These are phyloP conservation scores for Poeciliopsis paucimaculata DNA, from an alignment of 2,797 vertebrate species.

Conservation along the genomic window DNA sequence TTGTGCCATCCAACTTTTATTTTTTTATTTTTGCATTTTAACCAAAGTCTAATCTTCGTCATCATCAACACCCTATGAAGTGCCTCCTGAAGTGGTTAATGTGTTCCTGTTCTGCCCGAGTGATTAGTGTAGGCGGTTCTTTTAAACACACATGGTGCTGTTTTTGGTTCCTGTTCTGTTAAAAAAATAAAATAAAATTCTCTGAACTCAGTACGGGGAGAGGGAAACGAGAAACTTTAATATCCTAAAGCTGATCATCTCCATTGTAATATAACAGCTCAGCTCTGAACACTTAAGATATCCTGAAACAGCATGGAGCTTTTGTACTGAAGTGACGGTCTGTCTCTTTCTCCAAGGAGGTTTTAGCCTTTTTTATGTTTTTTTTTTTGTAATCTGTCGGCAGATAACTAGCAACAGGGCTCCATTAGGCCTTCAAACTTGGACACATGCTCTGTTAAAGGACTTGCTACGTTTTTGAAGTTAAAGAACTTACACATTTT, in stretches of 20 bases:
- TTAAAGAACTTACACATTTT: not conserved
- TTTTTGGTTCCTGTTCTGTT: constrained; percentile 48
- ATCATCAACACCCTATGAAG: constrained; percentile 65
- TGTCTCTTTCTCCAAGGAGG: constrained; percentile 25
- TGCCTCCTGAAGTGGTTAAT: constrained; percentile 69
- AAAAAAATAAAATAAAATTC: not conserved
- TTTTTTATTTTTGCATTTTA: constrained; percentile 36
- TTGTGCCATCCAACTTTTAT: constrained; percentile 19
- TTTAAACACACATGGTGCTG: constrained; percentile 64
- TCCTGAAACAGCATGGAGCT: constrained; percentile 21
- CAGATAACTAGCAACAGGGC: constrained; percentile 44
- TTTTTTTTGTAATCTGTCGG: constrained; percentile 37
- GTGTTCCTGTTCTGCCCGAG: constrained; percentile 57
- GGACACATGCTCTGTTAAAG: constrained; percentile 42
- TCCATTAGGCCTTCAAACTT: constrained; percentile 42
- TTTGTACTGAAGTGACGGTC: constrained; percentile 28
- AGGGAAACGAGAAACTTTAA: not conserved
- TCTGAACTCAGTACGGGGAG: constrained; percentile 14
- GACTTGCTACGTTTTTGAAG: constrained; percentile 18
- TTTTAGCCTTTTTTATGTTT: constrained; percentile 1
- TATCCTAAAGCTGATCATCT: constrained; percentile 15
- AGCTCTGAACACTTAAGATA: constrained; percentile 44
- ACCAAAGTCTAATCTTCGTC: constrained; percentile 63
- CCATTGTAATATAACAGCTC: constrained; percentile 41
- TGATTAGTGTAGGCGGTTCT: constrained; percentile 45